Base-by-base conservation (phyloP, 2,113 vertebrate genomes). In the Typhlomys cinereus region DNA sequence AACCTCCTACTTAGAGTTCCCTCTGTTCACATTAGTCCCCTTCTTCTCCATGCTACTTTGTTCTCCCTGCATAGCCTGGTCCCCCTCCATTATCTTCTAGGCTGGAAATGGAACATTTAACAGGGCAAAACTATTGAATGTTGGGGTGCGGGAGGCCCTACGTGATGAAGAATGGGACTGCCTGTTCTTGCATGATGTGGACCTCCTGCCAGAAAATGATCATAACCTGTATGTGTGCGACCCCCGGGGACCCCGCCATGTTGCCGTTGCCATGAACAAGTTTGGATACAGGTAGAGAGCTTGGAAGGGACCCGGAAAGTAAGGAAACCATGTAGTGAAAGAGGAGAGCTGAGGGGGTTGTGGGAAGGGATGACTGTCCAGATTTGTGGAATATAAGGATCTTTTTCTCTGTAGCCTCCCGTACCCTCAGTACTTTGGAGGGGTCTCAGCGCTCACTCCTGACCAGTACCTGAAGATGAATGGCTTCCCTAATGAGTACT, bases 381-480 rank as follows among this genome's bases (percentile, higher is more conserved):
- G 62, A 54, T 36, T 29, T 41, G 44, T 79, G 46, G 44, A 61
- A 50, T 74, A 20, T 66, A 76, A 52, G 29, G 27, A 18, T 92
- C 44, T 95, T 70, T 96, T 80, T 88, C 54, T 74, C 34, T 29
- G n/a, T 96, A 99, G 99, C 97, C 98, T 99, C 86, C 99, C 99
- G 0, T 99, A 99, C 95, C 97, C 98, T 0, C 99, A 99, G 94
- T 99, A 99, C 94, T 99, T 99, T 17, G 99, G 99, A 23, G 99
- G 99, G 0, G 99, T 99, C 39, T 99, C 99, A 0, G 99, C 99
- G 0, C 97, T 99, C 66, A 99, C 99, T 70, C 99, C 99, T 0
- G 98, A 99, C 88, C 99, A 99, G 97, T 99, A 99, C 90, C 98
- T 99, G 98, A 99, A 99, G 97, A 99, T 99, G 98, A 99, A 99